Base-by-base conservation (phyloP, 2,113 vertebrate species). In the Protomyctophum bolini region DNA sequence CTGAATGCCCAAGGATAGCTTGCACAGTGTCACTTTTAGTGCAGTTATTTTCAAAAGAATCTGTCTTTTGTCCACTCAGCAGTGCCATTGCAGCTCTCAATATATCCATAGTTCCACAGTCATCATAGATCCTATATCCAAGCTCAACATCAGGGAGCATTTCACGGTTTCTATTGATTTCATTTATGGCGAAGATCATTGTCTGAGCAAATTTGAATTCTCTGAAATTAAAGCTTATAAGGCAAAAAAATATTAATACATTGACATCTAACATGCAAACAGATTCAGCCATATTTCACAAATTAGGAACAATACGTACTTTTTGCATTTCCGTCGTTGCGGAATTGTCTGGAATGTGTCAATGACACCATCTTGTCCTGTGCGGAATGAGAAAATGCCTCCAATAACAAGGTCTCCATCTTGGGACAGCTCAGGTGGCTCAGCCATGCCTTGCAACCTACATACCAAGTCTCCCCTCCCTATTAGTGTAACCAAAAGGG, bases 331-430 rank as follows among this genome's bases (percentile, higher is more conserved):
- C 7, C 89, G 73, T 41, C 72, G 54, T 69, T 77, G 63, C 64
- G 92, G 93, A 70, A 90, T 70, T 47, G 29, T 80, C 68, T 85
- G 68, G 81, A 92, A 94, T 58, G 84, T 81, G 66, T 92, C 73
- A 51, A 59, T 63, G n/a, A 84, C 71, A 61, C 87, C 80, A 55
- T 91, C 81, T 70, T 92, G 91, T 51, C 80, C 76, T 28, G 91
- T 93, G 58, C 87, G 89, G 74, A 94, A 94, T 56, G 92, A 94
- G 82, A 94, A 94, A 74, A 94, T 91, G 71, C 91, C 93, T 66
- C 93, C 93, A 1, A 94, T 91, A 33, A 91, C 45, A 29, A 94
- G 49, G 61, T 93, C 84, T 3, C 93, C 92, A 68, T 91, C 84
- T 69, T 82, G 76, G 14, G 77, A 65, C 59, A 92, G 69, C 74